These are phyloP conservation scores for Alcedo quadribrachys DNA, from an alignment of 2,797 vertebrate genomes.

Conservation along the genomic window DNA sequence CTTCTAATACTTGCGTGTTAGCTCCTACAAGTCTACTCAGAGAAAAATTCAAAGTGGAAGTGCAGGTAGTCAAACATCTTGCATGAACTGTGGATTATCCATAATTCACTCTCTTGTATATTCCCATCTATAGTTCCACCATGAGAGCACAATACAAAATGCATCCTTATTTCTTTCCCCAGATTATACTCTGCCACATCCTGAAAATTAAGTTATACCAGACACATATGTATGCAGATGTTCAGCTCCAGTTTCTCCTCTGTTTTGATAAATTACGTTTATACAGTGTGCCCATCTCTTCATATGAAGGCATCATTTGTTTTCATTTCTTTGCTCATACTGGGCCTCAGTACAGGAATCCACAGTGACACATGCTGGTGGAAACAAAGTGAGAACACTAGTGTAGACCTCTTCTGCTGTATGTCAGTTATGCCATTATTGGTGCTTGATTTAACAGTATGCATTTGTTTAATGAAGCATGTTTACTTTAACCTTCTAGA, in stretches of 20 bases:
- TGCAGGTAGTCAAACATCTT: neutral
- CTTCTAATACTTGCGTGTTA: neutral
- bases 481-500: slow-evolving; percentile 74
- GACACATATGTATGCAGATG: neutral
- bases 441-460: slow-evolving; percentile 70
- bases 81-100: neutral
- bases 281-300: neutral
- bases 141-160: neutral
- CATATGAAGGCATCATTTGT: slow-evolving; percentile 13
- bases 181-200: neutral
- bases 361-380: slow-evolving; percentile 19
- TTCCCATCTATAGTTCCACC: neutral
- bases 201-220: neutral
- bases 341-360: neutral
- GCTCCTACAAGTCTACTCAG: neutral
- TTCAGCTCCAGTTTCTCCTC: neutral
- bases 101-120: neutral
- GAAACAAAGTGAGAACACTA: neutral
- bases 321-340: neutral
- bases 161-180: neutral
- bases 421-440: slow-evolving; percentile 64
- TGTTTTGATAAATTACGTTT: slow-evolving; percentile 30
- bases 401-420: slow-evolving; percentile 25
- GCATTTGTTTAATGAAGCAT: slow-evolving; percentile 76
- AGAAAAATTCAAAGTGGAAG: neutral